Evolutionary conservation across 2,797 vertebrate genomes (phyloP).

Genomic region (Danionella dracula): DNA sequence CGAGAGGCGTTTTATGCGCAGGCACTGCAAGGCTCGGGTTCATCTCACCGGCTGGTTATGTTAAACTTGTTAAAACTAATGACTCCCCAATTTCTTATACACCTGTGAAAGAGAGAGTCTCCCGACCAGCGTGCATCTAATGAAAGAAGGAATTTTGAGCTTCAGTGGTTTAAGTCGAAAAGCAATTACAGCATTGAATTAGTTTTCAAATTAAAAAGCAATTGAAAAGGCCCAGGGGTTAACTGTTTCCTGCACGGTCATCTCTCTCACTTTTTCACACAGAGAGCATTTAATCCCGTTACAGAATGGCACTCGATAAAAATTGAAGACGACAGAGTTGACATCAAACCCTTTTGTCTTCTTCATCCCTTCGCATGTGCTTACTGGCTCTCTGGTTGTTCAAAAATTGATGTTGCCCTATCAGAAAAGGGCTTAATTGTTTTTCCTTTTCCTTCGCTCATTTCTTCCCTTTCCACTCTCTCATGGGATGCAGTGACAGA

Average conservation of each 20-base stretch:
- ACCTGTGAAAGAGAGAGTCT: constrained; percentile 33
- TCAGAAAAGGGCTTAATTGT: constrained; percentile 57
- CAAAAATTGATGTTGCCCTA: constrained; percentile 58
- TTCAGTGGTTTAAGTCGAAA: constrained; percentile 86
- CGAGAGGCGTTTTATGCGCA: too few relatives aligned
- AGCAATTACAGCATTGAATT: constrained; percentile 96
- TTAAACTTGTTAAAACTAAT: constrained; percentile 35
- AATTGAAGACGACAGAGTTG: constrained; percentile 49
- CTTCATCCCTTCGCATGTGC: constrained; percentile 12
- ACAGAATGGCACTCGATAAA: constrained; percentile 46
- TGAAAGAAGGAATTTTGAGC: constrained; percentile 88
- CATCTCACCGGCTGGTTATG: constrained; percentile 31
- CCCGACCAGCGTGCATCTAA: constrained; percentile 45
- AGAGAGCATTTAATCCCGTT: constrained; percentile 55
- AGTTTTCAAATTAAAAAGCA: constrained; percentile 92
- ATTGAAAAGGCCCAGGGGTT: constrained; percentile 85
- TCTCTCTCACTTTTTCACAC: constrained; percentile 51
- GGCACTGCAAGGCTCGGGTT: constrained; percentile 1
- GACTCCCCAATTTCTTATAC: constrained; percentile 31
- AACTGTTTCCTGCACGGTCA: constrained; percentile 78
- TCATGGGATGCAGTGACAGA: constrained; percentile 59
- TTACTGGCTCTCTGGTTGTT: constrained; percentile 48
- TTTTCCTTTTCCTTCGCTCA: constrained; percentile 45
- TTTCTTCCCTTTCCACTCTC: constrained; percentile 46
- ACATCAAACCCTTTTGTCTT: constrained; percentile 45